Evolutionary conservation across 2,888 invertebrate genomes (phyloP).

Genomic region (Apotomis turbidana): DNA sequence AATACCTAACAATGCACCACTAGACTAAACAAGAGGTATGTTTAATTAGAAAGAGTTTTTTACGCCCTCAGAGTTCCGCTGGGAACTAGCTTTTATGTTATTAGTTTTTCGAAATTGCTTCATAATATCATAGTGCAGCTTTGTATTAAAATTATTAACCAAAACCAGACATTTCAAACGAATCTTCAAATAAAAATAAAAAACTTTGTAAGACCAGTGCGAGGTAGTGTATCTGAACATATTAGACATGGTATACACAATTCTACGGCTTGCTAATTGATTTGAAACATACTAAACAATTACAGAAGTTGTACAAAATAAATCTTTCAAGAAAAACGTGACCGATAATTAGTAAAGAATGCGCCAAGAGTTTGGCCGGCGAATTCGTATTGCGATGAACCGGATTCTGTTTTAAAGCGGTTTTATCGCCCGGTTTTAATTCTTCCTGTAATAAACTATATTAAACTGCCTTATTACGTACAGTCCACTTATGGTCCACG

Average conservation of each 20-base stretch:
- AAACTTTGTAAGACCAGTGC: neutral
- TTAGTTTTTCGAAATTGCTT: too few relatives aligned
- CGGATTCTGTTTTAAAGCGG: conserved; percentile 5
- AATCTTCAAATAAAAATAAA: too few relatives aligned
- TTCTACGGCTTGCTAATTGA: neutral
- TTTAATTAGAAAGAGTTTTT: too few relatives aligned
- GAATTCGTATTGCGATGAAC: conserved; percentile 4
- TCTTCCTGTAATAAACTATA: conserved; percentile 28
- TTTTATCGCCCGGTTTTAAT: conserved; percentile 12
- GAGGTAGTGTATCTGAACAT: neutral
- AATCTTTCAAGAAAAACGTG: conserved; percentile 1
- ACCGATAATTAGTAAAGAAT: conserved; percentile 3
- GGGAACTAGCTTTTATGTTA: too few relatives aligned
- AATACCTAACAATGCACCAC: too few relatives aligned
- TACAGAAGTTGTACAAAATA: neutral
- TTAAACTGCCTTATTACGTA: conserved; percentile 21
- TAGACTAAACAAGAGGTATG: too few relatives aligned
- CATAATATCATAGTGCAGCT: too few relatives aligned
- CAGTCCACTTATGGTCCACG: conserved; percentile 31
- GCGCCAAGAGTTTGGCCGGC: neutral
- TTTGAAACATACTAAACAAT: neutral
- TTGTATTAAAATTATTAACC: too few relatives aligned
- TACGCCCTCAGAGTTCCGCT: too few relatives aligned
- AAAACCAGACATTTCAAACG: too few relatives aligned
- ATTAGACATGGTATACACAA: neutral